Conservation (phyloP, 2,888 invertebrate species). For the Lithophane semibrunnea region DNA sequence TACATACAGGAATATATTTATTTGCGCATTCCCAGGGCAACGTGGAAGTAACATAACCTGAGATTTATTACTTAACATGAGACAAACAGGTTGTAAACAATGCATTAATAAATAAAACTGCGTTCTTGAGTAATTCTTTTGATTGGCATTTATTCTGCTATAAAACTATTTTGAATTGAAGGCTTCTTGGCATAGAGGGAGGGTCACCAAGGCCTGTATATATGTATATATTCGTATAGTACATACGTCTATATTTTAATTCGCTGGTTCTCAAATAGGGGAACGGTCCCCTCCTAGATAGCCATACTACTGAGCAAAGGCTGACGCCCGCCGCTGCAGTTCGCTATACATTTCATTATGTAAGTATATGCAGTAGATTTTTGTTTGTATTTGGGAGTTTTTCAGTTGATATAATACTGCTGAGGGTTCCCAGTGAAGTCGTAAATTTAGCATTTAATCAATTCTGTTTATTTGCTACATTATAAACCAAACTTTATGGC, state of each 20-base stretch:
- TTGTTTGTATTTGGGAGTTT: neutral
- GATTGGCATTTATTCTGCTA: constrained; percentile 13
- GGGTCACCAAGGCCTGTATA: neutral
- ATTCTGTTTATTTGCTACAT: neutral
- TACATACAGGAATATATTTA: constrained; percentile 21
- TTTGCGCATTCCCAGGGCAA: constrained; percentile 3
- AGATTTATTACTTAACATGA: constrained; percentile 27
- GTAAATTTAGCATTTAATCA: neutral
- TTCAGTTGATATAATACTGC: neutral
- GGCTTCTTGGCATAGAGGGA: neutral
- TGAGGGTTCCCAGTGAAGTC: neutral
- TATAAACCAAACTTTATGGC: neutral
- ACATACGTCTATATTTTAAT: constrained; percentile 1
- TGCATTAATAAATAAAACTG: constrained; percentile 28
- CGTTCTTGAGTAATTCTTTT: constrained; percentile 15
- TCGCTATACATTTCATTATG: neutral
- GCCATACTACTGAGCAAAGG: constrained; percentile 17
- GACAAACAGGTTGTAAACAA: constrained; percentile 24
- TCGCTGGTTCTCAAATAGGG: constrained; percentile 1
- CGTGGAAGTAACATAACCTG: constrained; percentile 31
- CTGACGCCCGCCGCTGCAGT: constrained; percentile 10
- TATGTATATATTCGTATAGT: neutral
- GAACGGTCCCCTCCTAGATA: neutral
- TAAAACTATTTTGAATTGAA: constrained; percentile 28
- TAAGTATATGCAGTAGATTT: neutral